A percentile compares a stretch with the other conserved stretches of the same genome.
These are phyloP conservation scores for Armadillidium nasatum DNA, from an alignment of 1,140 invertebrate genomes.

Conservation along the genomic window DNA sequence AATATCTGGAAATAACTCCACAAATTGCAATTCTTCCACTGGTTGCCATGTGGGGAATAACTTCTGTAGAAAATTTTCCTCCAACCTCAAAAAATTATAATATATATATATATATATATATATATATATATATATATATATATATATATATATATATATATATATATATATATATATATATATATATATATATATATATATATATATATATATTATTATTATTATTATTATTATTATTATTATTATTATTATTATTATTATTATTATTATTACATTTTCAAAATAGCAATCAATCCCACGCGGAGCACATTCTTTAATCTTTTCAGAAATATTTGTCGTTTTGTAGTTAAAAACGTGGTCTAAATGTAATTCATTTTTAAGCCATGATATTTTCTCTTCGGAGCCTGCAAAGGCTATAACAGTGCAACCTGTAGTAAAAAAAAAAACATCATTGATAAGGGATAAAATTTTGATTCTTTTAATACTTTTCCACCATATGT, in stretches of 20 bases:
- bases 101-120: too few species aligned
- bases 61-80: constrained; percentile 60
- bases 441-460: too few species aligned
- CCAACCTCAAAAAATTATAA: constrained; percentile 57
- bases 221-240: too few species aligned
- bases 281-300: constrained; percentile 67
- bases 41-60: constrained; percentile 60
- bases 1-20: constrained; percentile 60
- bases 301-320: constrained; percentile 61
- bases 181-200: too few species aligned
- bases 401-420: constrained; percentile 67
- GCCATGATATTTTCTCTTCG: constrained; percentile 65
- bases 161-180: too few species aligned
- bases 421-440: constrained; percentile 54
- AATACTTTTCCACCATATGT: too few species aligned
- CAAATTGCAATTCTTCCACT: constrained; percentile 61
- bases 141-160: too few species aligned
- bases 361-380: constrained; percentile 60
- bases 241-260: too few species aligned
- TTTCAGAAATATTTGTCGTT: constrained; percentile 54
- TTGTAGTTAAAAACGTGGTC: constrained; percentile 69
- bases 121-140: too few species aligned
- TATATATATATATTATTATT: too few species aligned
- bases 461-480: too few species aligned
- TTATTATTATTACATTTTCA: constrained; percentile 59